phyloP scores from a whole-genome alignment of 1,140 invertebrate species.

The Tribolium castaneum region DNA sequence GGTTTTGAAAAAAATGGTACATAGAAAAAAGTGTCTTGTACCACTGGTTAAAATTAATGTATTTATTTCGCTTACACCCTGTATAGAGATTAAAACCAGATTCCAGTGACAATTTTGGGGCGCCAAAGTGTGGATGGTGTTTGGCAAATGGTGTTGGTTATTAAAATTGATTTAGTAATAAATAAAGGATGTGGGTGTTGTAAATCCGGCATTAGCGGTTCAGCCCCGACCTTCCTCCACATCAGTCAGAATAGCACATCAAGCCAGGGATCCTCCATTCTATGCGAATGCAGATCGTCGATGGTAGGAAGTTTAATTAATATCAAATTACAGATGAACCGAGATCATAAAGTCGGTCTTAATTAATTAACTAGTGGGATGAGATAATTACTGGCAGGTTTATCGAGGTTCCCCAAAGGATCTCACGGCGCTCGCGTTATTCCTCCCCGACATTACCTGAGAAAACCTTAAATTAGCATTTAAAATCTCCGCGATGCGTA shows the following conservation, averaged over 20 bases:
- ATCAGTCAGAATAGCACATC: conserved; percentile 31
- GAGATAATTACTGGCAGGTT: conserved; percentile 43
- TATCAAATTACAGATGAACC: conserved; percentile 47
- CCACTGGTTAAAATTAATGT: too few relatives aligned
- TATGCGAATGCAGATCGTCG: conserved; percentile 22
- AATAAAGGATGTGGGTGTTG: conserved; percentile 4
- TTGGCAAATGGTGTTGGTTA: neutral
- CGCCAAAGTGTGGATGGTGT: too few relatives aligned
- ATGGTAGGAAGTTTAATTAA: conserved; percentile 45
- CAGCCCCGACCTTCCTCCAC: conserved; percentile 6
- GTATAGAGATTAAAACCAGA: too few relatives aligned
- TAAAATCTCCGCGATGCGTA: conserved; percentile 17
- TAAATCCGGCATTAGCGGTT: conserved; percentile 14
- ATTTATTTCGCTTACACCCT: too few relatives aligned
- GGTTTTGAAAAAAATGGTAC: too few relatives aligned
- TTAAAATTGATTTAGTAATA: conserved; percentile 28
- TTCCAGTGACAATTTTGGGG: too few relatives aligned
- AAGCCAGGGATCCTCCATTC: neutral
- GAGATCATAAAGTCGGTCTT: conserved; percentile 45
- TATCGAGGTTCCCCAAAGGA: conserved; percentile 31
- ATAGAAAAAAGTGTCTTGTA: too few relatives aligned
- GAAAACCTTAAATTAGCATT: conserved; percentile 32
- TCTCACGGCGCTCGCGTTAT: conserved; percentile 15
- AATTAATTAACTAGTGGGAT: conserved; percentile 48
- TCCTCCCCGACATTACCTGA: conserved; percentile 20